phyloP scores from a whole-genome alignment of 37 sponge, comb jelly and placozoan genomes.

The Aphrocallistes beatrix region DNA sequence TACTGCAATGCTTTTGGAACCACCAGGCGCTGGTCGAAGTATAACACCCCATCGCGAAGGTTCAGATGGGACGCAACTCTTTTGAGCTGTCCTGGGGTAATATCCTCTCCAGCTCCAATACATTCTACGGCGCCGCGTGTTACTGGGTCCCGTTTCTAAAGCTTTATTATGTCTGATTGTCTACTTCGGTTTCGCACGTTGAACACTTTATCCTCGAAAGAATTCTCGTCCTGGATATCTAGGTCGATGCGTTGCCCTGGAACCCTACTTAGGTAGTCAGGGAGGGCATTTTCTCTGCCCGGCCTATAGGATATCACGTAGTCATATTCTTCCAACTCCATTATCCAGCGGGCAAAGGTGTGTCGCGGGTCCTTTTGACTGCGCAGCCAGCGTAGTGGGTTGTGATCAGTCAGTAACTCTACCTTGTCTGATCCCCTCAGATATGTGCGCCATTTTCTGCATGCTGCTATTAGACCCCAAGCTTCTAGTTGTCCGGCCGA shows the following conservation, averaged over 20 bases:
- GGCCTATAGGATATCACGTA: background rate
- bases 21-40: background rate
- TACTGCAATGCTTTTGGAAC: background rate
- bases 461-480: background rate
- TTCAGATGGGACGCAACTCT: background rate
- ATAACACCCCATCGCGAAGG: background rate
- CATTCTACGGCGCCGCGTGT: background rate
- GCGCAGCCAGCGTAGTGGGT: background rate
- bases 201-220: background rate
- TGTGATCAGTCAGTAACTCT: background rate
- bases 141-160: background rate
- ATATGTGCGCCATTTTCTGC: background rate
- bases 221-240: background rate
- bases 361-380: background rate
- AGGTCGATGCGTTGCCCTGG: background rate
- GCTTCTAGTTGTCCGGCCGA: background rate
- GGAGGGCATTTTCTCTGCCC: background rate
- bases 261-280: constrained; percentile 1
- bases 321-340: background rate
- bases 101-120: background rate
- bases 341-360: background rate
- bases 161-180: background rate
- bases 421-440: background rate
- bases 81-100: background rate
- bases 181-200: background rate